Evolutionary conservation across 1,140 invertebrate genomes (phyloP).

Genomic region (Trichomalopsis sarcophagae): DNA sequence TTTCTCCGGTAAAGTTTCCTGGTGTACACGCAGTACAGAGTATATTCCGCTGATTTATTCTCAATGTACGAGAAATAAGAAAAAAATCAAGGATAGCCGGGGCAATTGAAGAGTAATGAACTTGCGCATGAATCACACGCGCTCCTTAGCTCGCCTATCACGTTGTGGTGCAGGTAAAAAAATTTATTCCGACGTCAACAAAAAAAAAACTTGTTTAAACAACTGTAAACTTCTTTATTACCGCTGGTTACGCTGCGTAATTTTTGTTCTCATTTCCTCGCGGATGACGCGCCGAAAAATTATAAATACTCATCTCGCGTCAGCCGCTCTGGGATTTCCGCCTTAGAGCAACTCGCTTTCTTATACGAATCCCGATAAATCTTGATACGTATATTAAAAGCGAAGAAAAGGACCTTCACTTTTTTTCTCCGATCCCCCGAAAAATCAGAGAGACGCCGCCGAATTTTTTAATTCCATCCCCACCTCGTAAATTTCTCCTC

Average conservation of each 20-base stretch:
- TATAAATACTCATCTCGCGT: too few species aligned
- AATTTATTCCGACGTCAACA: too few species aligned
- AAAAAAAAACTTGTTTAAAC: background rate
- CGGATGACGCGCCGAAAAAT: too few species aligned
- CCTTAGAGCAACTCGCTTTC: too few species aligned
- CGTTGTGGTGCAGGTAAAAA: too few species aligned
- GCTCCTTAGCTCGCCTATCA: too few species aligned
- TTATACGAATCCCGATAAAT: too few species aligned
- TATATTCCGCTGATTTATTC: background rate
- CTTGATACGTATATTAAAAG: too few species aligned
- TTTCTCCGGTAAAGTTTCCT: background rate
- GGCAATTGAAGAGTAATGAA: background rate
- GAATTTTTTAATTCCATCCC: background rate
- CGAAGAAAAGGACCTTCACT: too few species aligned
- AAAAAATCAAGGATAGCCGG: background rate
- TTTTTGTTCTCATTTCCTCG: background rate
- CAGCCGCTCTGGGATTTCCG: too few species aligned
- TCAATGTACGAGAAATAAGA: background rate
- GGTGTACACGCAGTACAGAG: background rate
- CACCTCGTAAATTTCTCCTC: conserved; percentile 40
- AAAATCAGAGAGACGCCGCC: too few species aligned
- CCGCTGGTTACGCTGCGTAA: background rate
- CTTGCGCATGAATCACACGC: background rate
- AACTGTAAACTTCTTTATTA: background rate
- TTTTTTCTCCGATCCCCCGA: too few species aligned